Conservation (phyloP, 2,113 vertebrate genomes). For the Mola mola region DNA sequence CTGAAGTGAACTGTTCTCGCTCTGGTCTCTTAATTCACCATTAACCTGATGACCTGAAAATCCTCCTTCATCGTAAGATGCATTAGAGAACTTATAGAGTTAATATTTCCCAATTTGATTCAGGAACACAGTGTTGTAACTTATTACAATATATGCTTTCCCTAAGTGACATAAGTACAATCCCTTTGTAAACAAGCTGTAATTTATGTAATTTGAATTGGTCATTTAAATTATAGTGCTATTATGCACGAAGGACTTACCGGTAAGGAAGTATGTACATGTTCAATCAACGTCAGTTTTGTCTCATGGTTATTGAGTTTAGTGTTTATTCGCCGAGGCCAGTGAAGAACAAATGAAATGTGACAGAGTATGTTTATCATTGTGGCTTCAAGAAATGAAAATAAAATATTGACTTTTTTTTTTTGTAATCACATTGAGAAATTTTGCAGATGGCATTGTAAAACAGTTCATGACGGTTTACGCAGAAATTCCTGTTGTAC, state of each 20-base stretch:
- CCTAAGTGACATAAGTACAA: background rate
- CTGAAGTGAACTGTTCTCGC: conserved; percentile 42
- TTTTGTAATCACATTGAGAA: conserved; percentile 5
- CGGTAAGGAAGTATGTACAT: no score
- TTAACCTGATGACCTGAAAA: conserved; percentile 50
- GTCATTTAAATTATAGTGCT: no score
- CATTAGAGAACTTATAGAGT: background rate
- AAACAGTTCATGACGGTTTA: conserved; percentile 20
- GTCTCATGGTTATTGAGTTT: background rate
- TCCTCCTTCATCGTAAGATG: conserved; percentile 2
- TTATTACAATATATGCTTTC: background rate
- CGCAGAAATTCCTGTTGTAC: conserved; percentile 1
- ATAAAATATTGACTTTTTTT: conserved; percentile 32
- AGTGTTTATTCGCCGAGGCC: conserved; percentile 4
- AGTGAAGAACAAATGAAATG: conserved; percentile 9
- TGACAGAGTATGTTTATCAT: background rate
- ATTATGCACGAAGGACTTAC: no score
- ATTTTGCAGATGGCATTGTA: conserved; percentile 32
- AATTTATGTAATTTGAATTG: no score
- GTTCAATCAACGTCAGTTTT: background rate
- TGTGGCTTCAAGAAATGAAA: conserved; percentile 13
- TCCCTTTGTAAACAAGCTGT: no score
- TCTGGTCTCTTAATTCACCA: conserved; percentile 19
- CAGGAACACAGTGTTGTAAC: background rate
- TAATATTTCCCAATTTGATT: background rate